Conservation (phyloP, 1,140 invertebrate species). For the Sesamia nonagrioides region DNA sequence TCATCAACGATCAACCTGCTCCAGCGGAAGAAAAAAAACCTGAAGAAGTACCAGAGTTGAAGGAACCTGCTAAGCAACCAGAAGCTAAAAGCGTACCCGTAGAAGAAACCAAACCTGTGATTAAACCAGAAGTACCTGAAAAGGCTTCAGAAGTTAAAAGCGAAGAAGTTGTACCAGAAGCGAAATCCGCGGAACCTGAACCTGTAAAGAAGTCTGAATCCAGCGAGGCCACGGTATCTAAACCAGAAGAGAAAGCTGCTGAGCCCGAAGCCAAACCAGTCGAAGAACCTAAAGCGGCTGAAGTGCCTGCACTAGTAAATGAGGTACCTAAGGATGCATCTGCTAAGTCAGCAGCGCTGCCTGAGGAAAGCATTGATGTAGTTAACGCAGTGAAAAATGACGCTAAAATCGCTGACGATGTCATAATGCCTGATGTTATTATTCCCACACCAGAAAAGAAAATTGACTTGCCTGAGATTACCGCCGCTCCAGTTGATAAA, state of each 20-base stretch:
- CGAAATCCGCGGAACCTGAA: conserved; percentile 45
- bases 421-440: conserved; percentile 67
- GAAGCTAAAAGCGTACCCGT: conserved; percentile 58
- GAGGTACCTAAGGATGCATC: conserved; percentile 68
- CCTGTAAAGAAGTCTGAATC: conserved; percentile 46
- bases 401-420: conserved; percentile 73
- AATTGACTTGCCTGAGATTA: conserved; percentile 52
- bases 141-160: conserved; percentile 56
- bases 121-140: conserved; percentile 54
- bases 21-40: conserved; percentile 79
- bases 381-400: conserved; percentile 70
- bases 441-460: conserved; percentile 67
- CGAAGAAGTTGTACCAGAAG: conserved; percentile 51
- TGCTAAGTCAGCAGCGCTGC: conserved; percentile 64
- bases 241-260: conserved; percentile 55
- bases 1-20: conserved; percentile 53
- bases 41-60: conserved; percentile 55
- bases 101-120: conserved; percentile 64
- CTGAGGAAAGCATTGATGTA: conserved; percentile 74
- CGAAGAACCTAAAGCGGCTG: conserved; percentile 65
- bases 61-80: conserved; percentile 63
- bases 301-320: conserved; percentile 71
- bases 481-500: conserved; percentile 52
- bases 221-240: conserved; percentile 56
- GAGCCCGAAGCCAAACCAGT: conserved; percentile 52